Evolutionary conservation across 2,797 vertebrate genomes (phyloP).

Genomic region (Anableps anableps): DNA sequence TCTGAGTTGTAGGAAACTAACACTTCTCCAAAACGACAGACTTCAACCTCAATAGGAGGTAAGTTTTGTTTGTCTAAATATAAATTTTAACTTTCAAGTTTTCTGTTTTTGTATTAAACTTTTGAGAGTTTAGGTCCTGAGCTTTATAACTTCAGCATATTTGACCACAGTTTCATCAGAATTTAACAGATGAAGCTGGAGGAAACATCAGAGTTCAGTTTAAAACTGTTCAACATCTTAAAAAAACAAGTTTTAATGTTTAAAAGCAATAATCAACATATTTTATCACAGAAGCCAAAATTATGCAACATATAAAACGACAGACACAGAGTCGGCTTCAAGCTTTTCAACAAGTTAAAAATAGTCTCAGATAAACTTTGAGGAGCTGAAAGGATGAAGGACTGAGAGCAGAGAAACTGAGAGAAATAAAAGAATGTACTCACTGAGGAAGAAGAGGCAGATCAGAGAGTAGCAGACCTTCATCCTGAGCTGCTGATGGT

Average conservation of each 20-base stretch:
- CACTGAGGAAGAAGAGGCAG: background rate
- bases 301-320: background rate
- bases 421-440: background rate
- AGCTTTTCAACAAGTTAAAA: background rate
- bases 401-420: background rate
- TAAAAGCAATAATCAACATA: no score
- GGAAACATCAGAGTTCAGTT: no score
- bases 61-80: background rate
- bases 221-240: background rate
- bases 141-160: background rate
- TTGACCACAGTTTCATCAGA: background rate
- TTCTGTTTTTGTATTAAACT: background rate
- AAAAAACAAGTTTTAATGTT: no score
- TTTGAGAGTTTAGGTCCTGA: background rate
- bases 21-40: background rate
- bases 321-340: background rate
- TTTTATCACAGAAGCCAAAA: background rate
- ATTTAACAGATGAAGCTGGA: no score
- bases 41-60: background rate
- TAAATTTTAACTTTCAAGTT: background rate
- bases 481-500: slow-evolving; percentile 1
- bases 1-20: background rate
- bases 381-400: background rate
- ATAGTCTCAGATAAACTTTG: background rate
- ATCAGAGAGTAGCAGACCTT: background rate